Evolutionary conservation across 2,888 invertebrate genomes (phyloP).

Genomic region (Stomorhina lunata): DNA sequence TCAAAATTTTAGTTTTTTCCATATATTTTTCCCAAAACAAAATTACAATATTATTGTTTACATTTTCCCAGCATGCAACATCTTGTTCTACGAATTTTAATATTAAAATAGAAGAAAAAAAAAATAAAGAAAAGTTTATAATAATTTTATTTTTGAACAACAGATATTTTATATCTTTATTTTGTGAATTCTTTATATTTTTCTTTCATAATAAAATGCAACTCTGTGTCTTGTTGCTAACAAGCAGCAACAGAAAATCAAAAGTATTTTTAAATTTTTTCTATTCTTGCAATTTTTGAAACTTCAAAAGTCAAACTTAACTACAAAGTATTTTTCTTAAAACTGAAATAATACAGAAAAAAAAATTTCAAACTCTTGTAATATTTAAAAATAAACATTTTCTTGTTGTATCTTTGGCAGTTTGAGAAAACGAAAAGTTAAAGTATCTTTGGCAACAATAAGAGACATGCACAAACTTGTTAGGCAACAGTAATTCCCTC

Average conservation of each 20-base stretch:
- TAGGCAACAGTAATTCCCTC: neutral
- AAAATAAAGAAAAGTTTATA: constrained; percentile 24
- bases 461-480: neutral
- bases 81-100: constrained; percentile 26
- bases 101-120: too few species aligned
- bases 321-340: neutral
- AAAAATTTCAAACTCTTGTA: too few species aligned
- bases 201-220: neutral
- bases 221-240: constrained; percentile 26
- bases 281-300: neutral
- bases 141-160: constrained; percentile 23
- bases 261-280: neutral
- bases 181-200: neutral
- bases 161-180: neutral
- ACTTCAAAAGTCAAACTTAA: neutral
- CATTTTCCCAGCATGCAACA: neutral
- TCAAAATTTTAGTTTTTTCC: neutral
- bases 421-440: constrained; percentile 4
- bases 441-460: neutral
- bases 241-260: neutral
- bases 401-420: constrained; percentile 10
- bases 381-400: neutral
- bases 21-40: constrained; percentile 15
- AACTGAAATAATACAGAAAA: neutral
- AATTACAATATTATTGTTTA: neutral